Evolutionary conservation across 1,140 invertebrate genomes (phyloP).

Genomic region (Asbolus verrucosus): DNA sequence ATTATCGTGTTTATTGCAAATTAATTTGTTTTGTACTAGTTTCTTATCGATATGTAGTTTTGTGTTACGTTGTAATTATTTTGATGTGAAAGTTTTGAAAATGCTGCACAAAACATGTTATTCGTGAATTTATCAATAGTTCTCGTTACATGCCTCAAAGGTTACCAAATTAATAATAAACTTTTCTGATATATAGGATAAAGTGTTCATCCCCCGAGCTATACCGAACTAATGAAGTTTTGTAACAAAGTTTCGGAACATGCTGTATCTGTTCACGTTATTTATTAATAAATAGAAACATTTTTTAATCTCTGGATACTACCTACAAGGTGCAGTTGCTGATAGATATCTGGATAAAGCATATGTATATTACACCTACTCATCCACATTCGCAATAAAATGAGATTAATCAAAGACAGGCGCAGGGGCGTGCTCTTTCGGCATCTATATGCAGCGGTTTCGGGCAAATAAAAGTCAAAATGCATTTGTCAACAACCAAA

Average conservation of each 20-base stretch:
- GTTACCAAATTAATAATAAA: too few species aligned
- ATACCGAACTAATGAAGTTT: too few species aligned
- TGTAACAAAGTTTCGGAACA: too few species aligned
- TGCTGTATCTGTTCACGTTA: not conserved
- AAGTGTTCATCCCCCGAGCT: too few species aligned
- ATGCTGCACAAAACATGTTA: too few species aligned
- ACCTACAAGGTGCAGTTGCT: constrained; percentile 24
- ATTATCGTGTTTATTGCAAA: not conserved
- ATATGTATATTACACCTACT: constrained; percentile 27
- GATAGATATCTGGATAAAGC: constrained; percentile 8
- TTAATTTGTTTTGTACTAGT: constrained; percentile 4
- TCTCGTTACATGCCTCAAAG: too few species aligned
- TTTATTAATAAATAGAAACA: not conserved
- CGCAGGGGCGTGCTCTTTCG: constrained; percentile 4
- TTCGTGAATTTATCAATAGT: too few species aligned
- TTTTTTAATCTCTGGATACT: constrained; percentile 9
- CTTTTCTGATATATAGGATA: too few species aligned
- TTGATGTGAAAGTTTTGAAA: too few species aligned
- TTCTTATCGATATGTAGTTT: not conserved
- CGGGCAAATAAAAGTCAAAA: not conserved
- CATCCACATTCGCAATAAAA: constrained; percentile 20
- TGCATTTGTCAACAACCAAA: too few species aligned
- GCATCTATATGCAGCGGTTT: too few species aligned
- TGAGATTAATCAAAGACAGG: constrained; percentile 3
- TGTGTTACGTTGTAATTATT: not conserved